A percentile compares a stretch with the other conserved stretches of the same genome.
phyloP scores from a whole-genome alignment of 2,113 vertebrate species.

The Bos indicus region DNA sequence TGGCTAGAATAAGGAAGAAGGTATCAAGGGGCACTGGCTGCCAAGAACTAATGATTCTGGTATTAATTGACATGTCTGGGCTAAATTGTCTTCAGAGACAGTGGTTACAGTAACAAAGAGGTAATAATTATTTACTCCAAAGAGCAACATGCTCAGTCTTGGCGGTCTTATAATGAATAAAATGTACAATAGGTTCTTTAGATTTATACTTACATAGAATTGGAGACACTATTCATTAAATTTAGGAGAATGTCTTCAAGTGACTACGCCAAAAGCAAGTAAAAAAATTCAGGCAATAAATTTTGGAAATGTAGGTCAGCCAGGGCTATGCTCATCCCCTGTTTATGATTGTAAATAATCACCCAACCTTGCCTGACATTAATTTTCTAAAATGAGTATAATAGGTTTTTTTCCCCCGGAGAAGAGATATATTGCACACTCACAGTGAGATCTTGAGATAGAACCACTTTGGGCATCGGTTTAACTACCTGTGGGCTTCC shows the following conservation, averaged over 20 bases:
- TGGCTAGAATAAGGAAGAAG: conserved; percentile 68
- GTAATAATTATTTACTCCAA: conserved; percentile 71
- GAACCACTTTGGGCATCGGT: neutral
- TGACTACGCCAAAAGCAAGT: neutral
- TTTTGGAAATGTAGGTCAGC: neutral
- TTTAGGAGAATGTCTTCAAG: neutral
- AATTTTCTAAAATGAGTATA: neutral
- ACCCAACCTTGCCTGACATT: neutral
- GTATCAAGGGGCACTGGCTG: conserved; percentile 68
- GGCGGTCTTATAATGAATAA: conserved; percentile 52
- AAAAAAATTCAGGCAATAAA: neutral
- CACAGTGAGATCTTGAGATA: neutral
- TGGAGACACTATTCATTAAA: conserved; percentile 19
- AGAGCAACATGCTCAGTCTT: conserved; percentile 58
- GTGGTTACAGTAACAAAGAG: conserved; percentile 66
- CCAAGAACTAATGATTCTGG: conserved; percentile 79
- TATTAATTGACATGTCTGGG: conserved; percentile 79
- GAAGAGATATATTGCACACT: neutral
- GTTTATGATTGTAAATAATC: neutral
- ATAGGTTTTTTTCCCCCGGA: neutral
- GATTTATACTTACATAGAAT: conserved; percentile 15
- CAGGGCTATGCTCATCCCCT: neutral
- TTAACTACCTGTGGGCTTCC: neutral
- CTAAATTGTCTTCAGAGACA: conserved; percentile 73
- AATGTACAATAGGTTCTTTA: conserved; percentile 53